phyloP scores from a whole-genome alignment of 2,113 vertebrate genomes.

The Cololabis saira region DNA sequence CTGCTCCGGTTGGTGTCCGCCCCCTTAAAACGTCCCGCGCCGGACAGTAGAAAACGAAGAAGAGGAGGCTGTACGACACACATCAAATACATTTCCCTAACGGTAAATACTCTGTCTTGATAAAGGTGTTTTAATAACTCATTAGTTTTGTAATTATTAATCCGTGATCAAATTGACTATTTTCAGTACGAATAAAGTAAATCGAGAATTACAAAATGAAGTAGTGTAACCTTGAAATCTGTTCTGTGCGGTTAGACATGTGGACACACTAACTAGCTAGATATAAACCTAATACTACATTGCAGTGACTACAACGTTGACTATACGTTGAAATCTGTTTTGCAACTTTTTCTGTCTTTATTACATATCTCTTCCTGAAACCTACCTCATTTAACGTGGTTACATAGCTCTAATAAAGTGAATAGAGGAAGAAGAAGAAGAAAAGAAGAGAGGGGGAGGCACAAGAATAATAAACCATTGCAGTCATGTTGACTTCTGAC shows the following conservation, averaged over 20 bases:
- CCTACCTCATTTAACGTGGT: not conserved
- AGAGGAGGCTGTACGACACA: not conserved
- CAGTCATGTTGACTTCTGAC: not conserved
- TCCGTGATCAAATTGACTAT: accelerated
- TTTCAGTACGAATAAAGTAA: not conserved
- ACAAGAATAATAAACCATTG: no score
- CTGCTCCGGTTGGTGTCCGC: slow-evolving; percentile 23
- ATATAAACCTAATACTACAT: not conserved
- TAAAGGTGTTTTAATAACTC: not conserved
- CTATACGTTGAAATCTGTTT: not conserved
- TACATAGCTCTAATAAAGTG: no score
- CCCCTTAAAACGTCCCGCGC: slow-evolving; percentile 32
- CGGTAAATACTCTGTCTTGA: slow-evolving; percentile 33
- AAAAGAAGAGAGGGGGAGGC: no score
- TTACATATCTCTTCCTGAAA: not conserved
- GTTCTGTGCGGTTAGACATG: not conserved
- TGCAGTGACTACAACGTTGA: not conserved
- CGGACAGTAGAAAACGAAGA: not conserved
- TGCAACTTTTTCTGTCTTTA: not conserved
- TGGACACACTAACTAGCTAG: not conserved
- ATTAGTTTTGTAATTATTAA: accelerated
- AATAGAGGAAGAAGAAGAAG: no score
- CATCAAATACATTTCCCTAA: not conserved
- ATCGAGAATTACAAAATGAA: not conserved
- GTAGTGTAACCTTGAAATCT: slow-evolving; percentile 39